phyloP scores from a whole-genome alignment of 2,888 invertebrate species.

The Acanthosepion esculentum region DNA sequence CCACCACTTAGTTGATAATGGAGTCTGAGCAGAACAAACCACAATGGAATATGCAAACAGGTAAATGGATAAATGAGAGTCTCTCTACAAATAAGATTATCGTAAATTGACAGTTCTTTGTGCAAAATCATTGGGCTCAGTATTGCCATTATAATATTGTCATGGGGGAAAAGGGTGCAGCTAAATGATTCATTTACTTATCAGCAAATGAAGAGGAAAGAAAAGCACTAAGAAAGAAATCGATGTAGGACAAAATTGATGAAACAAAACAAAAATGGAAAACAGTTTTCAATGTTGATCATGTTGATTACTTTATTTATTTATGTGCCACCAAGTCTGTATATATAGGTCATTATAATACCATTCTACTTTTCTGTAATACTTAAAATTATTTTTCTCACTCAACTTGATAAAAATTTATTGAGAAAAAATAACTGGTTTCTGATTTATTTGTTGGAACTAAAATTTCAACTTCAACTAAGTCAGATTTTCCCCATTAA shows the following conservation, averaged over 20 bases:
- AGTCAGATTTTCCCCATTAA: too few species aligned
- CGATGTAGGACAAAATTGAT: too few species aligned
- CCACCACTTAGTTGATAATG: slow-evolving; percentile 6
- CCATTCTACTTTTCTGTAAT: too few species aligned
- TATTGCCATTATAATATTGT: not conserved
- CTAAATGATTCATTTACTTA: not conserved
- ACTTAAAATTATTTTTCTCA: too few species aligned
- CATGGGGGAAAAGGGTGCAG: slow-evolving; percentile 16
- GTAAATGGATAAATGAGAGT: slow-evolving; percentile 33
- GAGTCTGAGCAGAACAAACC: not conserved
- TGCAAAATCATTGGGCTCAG: not conserved
- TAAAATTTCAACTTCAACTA: too few species aligned
- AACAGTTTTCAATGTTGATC: not conserved
- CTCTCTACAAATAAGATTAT: slow-evolving; percentile 6
- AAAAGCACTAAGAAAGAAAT: not conserved
- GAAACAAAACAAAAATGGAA: not conserved
- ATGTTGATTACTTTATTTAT: not conserved
- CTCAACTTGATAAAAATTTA: too few species aligned
- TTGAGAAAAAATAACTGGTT: too few species aligned
- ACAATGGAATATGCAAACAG: slow-evolving; percentile 15
- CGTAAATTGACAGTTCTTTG: slow-evolving; percentile 33
- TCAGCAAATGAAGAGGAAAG: too few species aligned
- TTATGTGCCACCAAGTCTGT: too few species aligned
- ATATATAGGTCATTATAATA: too few species aligned
- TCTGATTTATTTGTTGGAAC: too few species aligned